These are phyloP conservation scores for Plebejus melissa DNA, from an alignment of 2,888 invertebrate genomes.

Conservation along the genomic window DNA sequence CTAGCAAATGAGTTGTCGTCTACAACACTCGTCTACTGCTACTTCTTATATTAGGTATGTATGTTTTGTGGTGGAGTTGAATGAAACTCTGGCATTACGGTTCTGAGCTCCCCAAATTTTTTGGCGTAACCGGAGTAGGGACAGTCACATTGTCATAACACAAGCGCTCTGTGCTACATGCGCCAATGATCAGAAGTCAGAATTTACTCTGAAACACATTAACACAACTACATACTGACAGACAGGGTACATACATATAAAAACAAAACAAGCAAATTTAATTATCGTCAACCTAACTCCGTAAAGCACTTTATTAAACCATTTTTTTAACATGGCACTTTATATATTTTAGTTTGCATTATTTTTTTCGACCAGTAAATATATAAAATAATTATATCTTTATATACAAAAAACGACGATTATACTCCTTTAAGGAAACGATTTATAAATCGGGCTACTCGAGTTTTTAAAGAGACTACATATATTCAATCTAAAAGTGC, in stretches of 20 bases:
- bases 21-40: neutral
- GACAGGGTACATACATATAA: conserved; percentile 45
- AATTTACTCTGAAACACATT: conserved; percentile 28
- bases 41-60: neutral
- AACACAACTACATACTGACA: conserved; percentile 31
- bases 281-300: conserved; percentile 64
- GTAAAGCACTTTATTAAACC: conserved; percentile 68
- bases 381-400: conserved; percentile 34
- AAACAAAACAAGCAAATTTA: conserved; percentile 75
- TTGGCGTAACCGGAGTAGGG: neutral
- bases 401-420: conserved; percentile 63
- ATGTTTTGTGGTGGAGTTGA: neutral
- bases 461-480: conserved; percentile 45
- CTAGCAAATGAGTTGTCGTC: neutral
- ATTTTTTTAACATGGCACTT: conserved; percentile 70
- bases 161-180: conserved; percentile 21
- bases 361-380: conserved; percentile 25
- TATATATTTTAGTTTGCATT: conserved; percentile 41
- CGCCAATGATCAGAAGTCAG: conserved; percentile 13
- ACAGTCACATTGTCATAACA: conserved; percentile 10
- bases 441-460: conserved; percentile 47
- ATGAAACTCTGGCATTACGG: neutral
- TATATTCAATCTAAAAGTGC: conserved; percentile 66
- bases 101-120: neutral
- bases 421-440: conserved; percentile 38